These are phyloP conservation scores for Drosophila equinoxialis DNA, from an alignment of 1,140 invertebrate genomes.

Conservation along the genomic window DNA sequence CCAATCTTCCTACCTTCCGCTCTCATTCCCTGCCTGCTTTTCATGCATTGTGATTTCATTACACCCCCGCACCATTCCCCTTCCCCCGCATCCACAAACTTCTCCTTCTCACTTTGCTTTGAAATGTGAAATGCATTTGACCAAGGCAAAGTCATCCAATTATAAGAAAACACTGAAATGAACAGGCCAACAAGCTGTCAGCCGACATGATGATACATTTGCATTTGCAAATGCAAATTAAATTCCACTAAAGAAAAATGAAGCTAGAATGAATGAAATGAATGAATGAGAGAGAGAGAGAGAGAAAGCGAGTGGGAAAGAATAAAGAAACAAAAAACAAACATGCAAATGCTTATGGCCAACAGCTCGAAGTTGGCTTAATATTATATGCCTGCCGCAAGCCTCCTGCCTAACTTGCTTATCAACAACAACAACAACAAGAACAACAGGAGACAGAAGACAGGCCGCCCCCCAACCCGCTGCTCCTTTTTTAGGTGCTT, in stretches of 20 bases:
- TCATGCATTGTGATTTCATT: slow-evolving; percentile 16
- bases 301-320: not conserved
- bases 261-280: not conserved
- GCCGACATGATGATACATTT: slow-evolving; percentile 55
- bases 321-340: slow-evolving; percentile 16
- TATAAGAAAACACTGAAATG: slow-evolving; percentile 70
- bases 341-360: slow-evolving; percentile 16
- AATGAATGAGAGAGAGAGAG: not conserved
- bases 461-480: not conserved
- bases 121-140: slow-evolving; percentile 58
- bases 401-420: not conserved
- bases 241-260: slow-evolving; percentile 48
- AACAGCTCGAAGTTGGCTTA: slow-evolving; percentile 8
- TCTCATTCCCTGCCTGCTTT: not conserved
- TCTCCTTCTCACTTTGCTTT: not conserved
- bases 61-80: not conserved
- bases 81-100: not conserved
- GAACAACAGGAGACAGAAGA: not conserved
- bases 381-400: not conserved
- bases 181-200: slow-evolving; percentile 67
- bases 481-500: not conserved
- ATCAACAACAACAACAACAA: not conserved
- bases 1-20: not conserved
- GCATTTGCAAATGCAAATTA: slow-evolving; percentile 75
- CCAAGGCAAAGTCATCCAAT: slow-evolving; percentile 68